These are phyloP conservation scores for Gymnosoma rotundatum DNA, from an alignment of 2,888 invertebrate species.

Conservation along the genomic window DNA sequence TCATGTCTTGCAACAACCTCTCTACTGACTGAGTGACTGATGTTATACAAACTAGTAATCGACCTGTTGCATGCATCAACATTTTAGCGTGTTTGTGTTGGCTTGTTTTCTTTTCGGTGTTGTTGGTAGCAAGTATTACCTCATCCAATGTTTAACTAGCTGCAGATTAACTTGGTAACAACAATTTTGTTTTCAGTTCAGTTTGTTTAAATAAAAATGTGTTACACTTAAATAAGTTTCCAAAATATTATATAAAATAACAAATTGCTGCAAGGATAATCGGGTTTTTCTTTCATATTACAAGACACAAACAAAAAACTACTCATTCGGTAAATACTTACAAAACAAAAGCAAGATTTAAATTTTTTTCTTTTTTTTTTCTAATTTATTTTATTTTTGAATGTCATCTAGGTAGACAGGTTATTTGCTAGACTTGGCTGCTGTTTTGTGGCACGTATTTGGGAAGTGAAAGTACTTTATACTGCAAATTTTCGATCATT, in stretches of 20 bases:
- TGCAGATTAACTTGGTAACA: conserved; percentile 48
- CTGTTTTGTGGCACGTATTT: conserved; percentile 47
- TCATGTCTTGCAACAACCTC: conserved; percentile 7
- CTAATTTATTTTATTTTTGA: conserved; percentile 9
- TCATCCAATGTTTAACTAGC: conserved; percentile 23
- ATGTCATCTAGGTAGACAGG: conserved; percentile 37
- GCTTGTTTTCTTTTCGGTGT: conserved; percentile 1
- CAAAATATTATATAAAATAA: conserved; percentile 1
- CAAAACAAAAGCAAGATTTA: neutral
- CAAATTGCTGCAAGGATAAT: conserved; percentile 57
- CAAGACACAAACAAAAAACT: neutral
- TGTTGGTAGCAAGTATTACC: conserved; percentile 42
- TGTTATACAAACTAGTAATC: conserved; percentile 45
- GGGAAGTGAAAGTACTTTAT: conserved; percentile 59
- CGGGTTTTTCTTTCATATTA: neutral
- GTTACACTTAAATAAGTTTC: conserved; percentile 53
- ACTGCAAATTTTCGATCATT: conserved; percentile 57
- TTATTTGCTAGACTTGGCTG: conserved; percentile 5
- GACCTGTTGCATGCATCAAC: conserved; percentile 49
- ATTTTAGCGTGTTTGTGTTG: conserved; percentile 24
- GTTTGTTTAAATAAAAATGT: conserved; percentile 30
- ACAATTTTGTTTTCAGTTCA: neutral
- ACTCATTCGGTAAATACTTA: neutral
- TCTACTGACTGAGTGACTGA: conserved; percentile 71
- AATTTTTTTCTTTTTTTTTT: neutral